phyloP scores from a whole-genome alignment of 1,140 invertebrate species.

The Drosophila parvula region DNA sequence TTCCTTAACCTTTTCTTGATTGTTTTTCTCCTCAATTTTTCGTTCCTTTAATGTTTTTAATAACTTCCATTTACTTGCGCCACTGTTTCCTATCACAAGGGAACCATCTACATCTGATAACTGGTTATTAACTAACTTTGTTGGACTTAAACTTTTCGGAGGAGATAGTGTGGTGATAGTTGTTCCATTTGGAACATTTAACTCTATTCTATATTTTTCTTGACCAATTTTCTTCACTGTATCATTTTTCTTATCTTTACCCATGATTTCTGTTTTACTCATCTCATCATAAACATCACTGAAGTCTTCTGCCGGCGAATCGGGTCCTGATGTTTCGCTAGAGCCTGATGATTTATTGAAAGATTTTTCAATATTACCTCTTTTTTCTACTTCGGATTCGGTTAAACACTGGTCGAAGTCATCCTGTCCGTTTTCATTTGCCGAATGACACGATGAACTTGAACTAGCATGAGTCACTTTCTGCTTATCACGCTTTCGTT shows the following conservation, averaged over 20 bases:
- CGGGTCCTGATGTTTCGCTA: slow-evolving; percentile 93
- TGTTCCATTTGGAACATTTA: not conserved
- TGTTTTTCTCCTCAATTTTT: slow-evolving; percentile 93
- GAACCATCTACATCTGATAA: slow-evolving; percentile 58
- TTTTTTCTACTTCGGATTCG: slow-evolving; percentile 2
- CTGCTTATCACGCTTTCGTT: slow-evolving; percentile 21
- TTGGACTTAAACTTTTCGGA: slow-evolving; percentile 7
- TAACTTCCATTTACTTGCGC: slow-evolving; percentile 93
- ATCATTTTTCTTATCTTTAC: not conserved
- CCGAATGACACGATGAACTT: slow-evolving; percentile 63
- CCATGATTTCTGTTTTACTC: slow-evolving; percentile 84
- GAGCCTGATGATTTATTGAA: slow-evolving; percentile 87
- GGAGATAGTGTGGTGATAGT: not conserved
- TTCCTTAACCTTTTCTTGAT: slow-evolving; percentile 86
- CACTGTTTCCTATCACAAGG: slow-evolving; percentile 34
- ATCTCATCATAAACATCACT: slow-evolving; percentile 86
- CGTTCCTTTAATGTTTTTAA: slow-evolving; percentile 94
- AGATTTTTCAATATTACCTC: slow-evolving; percentile 1
- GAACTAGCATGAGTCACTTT: slow-evolving; percentile 40
- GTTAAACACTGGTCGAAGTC: not conserved
- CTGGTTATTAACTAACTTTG: slow-evolving; percentile 52
- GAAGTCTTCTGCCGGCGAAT: slow-evolving; percentile 89
- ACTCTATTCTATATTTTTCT: not conserved
- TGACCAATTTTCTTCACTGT: not conserved
- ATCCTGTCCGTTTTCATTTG: slow-evolving; percentile 52